Percentiles rank a stretch among this genome's conserved stretches.
phyloP scores from a whole-genome alignment of 2,797 vertebrate species.

The Halcyon badia region DNA sequence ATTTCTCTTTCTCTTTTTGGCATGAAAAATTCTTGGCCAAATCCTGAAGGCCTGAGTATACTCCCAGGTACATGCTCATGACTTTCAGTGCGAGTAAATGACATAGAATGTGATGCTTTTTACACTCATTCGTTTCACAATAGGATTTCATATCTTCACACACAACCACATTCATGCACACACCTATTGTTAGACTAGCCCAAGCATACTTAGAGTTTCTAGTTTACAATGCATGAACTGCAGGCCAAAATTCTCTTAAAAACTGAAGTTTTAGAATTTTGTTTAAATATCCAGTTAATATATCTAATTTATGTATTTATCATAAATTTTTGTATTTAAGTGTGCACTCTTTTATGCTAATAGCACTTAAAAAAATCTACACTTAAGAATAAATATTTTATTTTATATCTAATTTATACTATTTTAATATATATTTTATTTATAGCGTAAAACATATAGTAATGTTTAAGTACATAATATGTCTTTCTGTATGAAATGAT shows the following conservation, averaged over 20 bases:
- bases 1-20: not conserved
- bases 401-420: not conserved
- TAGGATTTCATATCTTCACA: not conserved
- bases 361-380: not conserved
- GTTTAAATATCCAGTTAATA: not conserved
- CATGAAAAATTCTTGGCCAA: not conserved
- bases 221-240: not conserved
- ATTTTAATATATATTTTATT: not conserved
- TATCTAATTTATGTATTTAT: not conserved
- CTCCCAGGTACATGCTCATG: not conserved
- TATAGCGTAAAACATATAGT: not conserved
- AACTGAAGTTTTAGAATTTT: not conserved
- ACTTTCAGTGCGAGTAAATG: not conserved
- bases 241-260: not conserved
- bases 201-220: not conserved
- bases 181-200: not conserved
- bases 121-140: not conserved
- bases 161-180: not conserved
- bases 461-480: not conserved
- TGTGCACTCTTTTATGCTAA: not conserved
- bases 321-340: not conserved
- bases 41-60: not conserved
- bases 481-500: not conserved
- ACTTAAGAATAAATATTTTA: not conserved
- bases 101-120: accelerated